Conservation (phyloP, 2,797 vertebrate genomes). For the Monodelphis domestica region DNA sequence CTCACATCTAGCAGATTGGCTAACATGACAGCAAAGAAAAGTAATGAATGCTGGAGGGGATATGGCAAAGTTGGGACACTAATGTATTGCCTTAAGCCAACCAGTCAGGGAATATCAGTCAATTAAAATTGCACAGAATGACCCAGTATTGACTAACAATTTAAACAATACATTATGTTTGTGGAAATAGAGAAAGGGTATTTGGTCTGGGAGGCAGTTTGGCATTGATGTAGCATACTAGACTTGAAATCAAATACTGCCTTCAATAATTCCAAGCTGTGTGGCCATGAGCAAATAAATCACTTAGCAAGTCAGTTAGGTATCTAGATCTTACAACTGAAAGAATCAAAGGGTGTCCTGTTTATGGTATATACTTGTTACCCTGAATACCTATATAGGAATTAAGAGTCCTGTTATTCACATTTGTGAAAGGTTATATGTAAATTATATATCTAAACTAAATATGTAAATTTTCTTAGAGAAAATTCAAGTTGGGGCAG, state of each 20-base stretch:
- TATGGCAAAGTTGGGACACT: too few species aligned
- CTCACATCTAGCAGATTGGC: too few species aligned
- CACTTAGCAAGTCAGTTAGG: not conserved
- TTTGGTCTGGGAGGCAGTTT: not conserved
- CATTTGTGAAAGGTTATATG: not conserved
- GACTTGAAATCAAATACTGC: not conserved
- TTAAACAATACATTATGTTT: not conserved
- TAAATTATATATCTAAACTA: not conserved
- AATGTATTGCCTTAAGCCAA: too few species aligned
- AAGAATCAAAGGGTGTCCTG: not conserved
- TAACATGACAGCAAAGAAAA: too few species aligned
- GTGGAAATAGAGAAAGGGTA: not conserved
- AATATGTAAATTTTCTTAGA: not conserved
- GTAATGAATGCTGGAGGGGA: too few species aligned
- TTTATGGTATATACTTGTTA: not conserved
- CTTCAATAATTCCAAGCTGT: not conserved
- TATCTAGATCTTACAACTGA: not conserved
- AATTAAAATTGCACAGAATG: not conserved
- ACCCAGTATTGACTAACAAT: not conserved
- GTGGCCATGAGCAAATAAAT: not conserved
- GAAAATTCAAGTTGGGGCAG: not conserved
- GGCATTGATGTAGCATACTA: not conserved
- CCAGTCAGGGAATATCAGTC: not conserved
- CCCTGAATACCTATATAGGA: not conserved
- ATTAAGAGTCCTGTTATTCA: not conserved